A percentile compares a stretch with the other conserved stretches of the same genome.
Evolutionary conservation across 2,797 vertebrate genomes (phyloP).

Genomic region (Erethizon dorsatum): DNA sequence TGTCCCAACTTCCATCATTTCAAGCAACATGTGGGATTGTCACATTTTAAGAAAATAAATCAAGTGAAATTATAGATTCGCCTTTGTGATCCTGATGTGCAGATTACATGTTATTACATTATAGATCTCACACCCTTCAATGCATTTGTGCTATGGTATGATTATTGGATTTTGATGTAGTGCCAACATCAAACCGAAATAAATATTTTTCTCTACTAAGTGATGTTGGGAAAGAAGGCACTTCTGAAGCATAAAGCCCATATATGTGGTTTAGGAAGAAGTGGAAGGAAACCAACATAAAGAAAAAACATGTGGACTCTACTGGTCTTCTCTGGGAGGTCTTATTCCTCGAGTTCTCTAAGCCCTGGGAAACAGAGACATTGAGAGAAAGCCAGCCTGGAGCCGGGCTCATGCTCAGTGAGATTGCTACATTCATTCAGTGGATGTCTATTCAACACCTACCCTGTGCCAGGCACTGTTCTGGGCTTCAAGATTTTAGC

Average conservation of each 20-base stretch:
- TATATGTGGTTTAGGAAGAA: slow-evolving; percentile 68
- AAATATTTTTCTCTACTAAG: slow-evolving; percentile 82
- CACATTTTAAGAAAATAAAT: slow-evolving; percentile 80
- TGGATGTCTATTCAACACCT: background rate
- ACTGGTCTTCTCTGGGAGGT: background rate
- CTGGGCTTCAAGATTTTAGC: background rate
- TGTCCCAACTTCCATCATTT: slow-evolving; percentile 69
- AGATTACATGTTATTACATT: slow-evolving; percentile 83
- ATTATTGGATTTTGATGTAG: slow-evolving; percentile 86
- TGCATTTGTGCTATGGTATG: slow-evolving; percentile 60
- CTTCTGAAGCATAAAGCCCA: slow-evolving; percentile 61
- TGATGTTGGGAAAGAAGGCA: slow-evolving; percentile 78
- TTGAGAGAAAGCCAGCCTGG: background rate
- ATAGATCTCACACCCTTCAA: slow-evolving; percentile 72
- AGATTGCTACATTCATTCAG: background rate
- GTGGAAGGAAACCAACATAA: slow-evolving; percentile 51
- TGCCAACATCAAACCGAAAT: slow-evolving; percentile 82
- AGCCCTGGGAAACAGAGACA: background rate
- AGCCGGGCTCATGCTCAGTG: background rate
- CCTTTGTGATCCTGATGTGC: slow-evolving; percentile 81
- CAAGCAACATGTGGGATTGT: slow-evolving; percentile 74
- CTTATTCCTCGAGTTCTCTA: background rate
- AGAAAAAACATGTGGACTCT: background rate
- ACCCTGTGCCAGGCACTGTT: background rate
- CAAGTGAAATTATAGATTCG: slow-evolving; percentile 80